phyloP scores from a whole-genome alignment of 1,140 invertebrate genomes.

The Lepidurus packardi region DNA sequence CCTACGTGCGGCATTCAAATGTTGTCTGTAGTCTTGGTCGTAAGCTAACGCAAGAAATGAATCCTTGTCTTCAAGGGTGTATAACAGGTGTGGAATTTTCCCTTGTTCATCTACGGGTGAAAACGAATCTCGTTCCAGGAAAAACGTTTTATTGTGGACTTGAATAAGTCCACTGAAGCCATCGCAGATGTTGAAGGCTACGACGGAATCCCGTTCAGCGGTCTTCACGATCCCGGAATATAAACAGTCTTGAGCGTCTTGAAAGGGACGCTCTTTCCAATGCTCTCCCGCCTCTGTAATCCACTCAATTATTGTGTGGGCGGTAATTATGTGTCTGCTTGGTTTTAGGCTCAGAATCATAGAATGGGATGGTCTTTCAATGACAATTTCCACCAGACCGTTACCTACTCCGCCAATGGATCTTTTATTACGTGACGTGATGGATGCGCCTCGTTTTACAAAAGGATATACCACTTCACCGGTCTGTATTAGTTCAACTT shows the following conservation, averaged over 20 bases:
- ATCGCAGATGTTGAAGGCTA: slow-evolving; percentile 34
- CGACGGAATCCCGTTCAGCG: slow-evolving; percentile 28
- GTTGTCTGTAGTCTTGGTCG: slow-evolving; percentile 28
- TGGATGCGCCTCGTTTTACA: background rate
- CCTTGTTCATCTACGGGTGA: background rate
- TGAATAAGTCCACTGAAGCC: slow-evolving; percentile 34
- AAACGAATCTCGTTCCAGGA: slow-evolving; percentile 29
- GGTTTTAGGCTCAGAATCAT: slow-evolving; percentile 31
- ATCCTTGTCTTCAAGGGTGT: background rate
- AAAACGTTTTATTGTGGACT: slow-evolving; percentile 26
- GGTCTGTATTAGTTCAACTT: background rate
- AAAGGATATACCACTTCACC: slow-evolving; percentile 4
- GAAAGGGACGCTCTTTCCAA: background rate
- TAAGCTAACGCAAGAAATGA: slow-evolving; percentile 23
- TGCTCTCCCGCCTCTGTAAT: slow-evolving; percentile 28
- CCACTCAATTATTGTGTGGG: slow-evolving; percentile 33
- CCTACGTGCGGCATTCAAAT: slow-evolving; percentile 38
- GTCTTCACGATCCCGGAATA: background rate
- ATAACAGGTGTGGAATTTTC: background rate
- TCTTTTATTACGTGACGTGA: background rate
- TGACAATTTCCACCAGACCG: background rate
- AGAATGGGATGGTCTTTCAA: background rate
- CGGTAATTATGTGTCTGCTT: slow-evolving; percentile 27
- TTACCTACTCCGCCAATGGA: background rate
- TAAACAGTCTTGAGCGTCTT: background rate